These are phyloP conservation scores for Psittacula cyanocephala DNA, from an alignment of 2,113 vertebrate species.

Conservation along the genomic window DNA sequence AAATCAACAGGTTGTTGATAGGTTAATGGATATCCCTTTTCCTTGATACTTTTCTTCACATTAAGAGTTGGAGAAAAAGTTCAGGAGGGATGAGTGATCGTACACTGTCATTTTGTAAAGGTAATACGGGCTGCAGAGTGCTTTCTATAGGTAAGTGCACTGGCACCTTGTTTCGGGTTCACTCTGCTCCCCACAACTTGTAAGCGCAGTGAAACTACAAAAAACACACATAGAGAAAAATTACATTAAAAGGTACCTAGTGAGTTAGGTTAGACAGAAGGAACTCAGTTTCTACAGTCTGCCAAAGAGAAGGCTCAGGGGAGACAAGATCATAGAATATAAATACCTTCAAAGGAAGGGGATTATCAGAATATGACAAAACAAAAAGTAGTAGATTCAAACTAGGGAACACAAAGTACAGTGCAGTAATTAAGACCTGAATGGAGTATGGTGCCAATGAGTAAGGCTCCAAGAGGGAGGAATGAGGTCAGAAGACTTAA, in stretches of 20 bases:
- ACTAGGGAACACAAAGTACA: neutral
- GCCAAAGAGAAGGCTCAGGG: constrained; percentile 30
- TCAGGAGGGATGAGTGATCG: neutral
- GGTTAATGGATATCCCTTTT: neutral
- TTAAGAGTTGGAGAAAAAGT: neutral
- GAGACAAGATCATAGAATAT: constrained; percentile 30
- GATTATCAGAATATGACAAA: constrained; percentile 36
- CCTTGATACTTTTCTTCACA: neutral
- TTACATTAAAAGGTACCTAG: neutral
- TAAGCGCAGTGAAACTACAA: neutral
- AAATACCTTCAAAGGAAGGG: constrained; percentile 27
- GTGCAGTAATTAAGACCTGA: constrained; percentile 3
- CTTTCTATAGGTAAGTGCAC: neutral
- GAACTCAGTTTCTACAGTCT: neutral
- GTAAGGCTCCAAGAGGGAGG: neutral
- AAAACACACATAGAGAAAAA: neutral
- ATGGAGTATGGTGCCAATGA: neutral
- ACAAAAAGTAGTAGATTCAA: neutral
- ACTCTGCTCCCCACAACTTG: neutral
- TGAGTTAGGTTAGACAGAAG: neutral
- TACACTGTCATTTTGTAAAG: neutral
- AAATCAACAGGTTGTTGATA: neutral
- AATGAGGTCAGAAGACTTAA: neutral
- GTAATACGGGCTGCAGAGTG: neutral
- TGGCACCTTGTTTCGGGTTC: neutral